phyloP scores from a whole-genome alignment of 2,888 invertebrate species.

The Psylliodes chrysocephalus region DNA sequence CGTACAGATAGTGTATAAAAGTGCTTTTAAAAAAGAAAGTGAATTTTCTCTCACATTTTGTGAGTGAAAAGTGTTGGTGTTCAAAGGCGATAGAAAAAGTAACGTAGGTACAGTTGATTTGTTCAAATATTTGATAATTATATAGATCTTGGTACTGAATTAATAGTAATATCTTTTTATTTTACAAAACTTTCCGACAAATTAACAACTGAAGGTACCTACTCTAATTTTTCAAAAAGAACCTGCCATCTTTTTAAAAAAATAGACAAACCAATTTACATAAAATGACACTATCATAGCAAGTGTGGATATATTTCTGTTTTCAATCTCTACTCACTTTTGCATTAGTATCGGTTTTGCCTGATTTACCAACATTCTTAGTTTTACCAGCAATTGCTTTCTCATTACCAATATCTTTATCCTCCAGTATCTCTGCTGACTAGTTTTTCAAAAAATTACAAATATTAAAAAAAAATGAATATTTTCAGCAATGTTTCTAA shows the following conservation, averaged over 20 bases:
- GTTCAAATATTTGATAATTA: too few species aligned
- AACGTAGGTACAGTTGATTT: too few species aligned
- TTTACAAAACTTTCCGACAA: too few species aligned
- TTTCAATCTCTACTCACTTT: constrained; percentile 31
- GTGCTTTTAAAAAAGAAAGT: background rate
- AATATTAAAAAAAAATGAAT: background rate
- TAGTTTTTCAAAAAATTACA: constrained; percentile 24
- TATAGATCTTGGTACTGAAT: too few species aligned
- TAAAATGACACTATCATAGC: background rate
- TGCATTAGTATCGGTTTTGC: constrained; percentile 19
- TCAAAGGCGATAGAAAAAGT: too few species aligned
- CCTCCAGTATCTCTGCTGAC: constrained; percentile 40
- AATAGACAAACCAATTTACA: constrained; percentile 2
- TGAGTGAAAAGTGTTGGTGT: constrained; percentile 3
- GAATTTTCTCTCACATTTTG: background rate
- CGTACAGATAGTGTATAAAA: background rate
- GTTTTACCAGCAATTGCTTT: constrained; percentile 4
- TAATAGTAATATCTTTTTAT: too few species aligned
- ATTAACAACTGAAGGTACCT: too few species aligned
- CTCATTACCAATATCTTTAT: constrained; percentile 37
- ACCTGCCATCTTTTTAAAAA: too few species aligned
- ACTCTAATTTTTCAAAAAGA: too few species aligned
- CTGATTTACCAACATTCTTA: background rate
- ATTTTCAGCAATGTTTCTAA: too few species aligned
- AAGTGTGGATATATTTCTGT: constrained; percentile 5